A percentile compares a stretch with the other conserved stretches of the same genome.
Evolutionary conservation across 2,888 invertebrate species (phyloP).

Genomic region (Onthophagus sagittarius): DNA sequence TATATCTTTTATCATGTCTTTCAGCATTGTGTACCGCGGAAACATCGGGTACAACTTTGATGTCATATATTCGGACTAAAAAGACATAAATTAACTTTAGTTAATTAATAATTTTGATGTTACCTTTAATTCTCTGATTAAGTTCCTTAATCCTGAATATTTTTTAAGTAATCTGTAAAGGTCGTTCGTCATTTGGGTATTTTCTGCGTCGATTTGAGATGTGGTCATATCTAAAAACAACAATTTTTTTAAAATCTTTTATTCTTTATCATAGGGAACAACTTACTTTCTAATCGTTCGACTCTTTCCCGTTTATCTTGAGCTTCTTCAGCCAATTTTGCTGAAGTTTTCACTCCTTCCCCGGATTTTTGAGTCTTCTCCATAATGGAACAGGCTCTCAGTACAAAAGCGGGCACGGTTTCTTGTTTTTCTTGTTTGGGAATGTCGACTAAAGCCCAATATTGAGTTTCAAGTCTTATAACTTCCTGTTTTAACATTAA

Average conservation of each 20-base stretch:
- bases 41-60: conserved; percentile 92
- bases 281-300: conserved; percentile 79
- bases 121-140: conserved; percentile 85
- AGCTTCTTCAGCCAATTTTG: conserved; percentile 81
- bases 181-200: conserved; percentile 91
- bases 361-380: conserved; percentile 88
- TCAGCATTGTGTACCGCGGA: conserved; percentile 91
- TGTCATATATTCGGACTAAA: conserved; percentile 84
- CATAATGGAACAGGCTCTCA: conserved; percentile 87
- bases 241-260: too few relatives aligned
- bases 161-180: conserved; percentile 88
- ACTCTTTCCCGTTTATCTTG: conserved; percentile 79
- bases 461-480: conserved; percentile 85
- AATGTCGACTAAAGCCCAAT: conserved; percentile 91
- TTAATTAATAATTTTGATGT: conserved; percentile 20
- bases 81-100: conserved; percentile 17
- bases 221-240: conserved; percentile 83
- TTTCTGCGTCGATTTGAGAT: conserved; percentile 87
- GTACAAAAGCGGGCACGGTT: conserved; percentile 86
- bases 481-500: conserved; percentile 64
- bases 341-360: conserved; percentile 82
- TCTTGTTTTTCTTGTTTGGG: conserved; percentile 93
- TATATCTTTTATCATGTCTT: conserved; percentile 95
- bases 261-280: background rate
- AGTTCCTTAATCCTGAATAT: conserved; percentile 82